Evolutionary conservation across 2,797 vertebrate species (phyloP), one percentile per base, ranked within the genome.

Genomic region (Darevskia mixta): DNA sequence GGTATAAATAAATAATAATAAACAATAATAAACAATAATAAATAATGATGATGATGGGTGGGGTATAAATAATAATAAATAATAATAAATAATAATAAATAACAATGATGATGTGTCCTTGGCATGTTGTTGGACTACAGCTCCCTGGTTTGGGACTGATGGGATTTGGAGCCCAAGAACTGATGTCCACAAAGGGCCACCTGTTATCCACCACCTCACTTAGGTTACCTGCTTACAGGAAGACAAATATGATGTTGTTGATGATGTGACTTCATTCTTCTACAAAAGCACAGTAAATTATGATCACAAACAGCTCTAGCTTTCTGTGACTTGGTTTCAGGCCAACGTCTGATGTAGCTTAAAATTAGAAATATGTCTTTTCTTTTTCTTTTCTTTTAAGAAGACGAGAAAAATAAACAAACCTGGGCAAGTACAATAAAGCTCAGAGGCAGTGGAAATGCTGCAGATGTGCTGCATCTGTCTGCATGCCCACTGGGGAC

Each of bases 401-500:
- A 25, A 35, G 32, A 20, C 25, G 3, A 86, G 15, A 87, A 86
- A 45, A 43, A 83, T 85, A 88, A 66, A 32, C 18, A 23, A 80
- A 32, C 18, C 55, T 92, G 91, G 85, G 92, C 64, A 94, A 94
- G 82, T 75, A 80, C 91, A 38, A 88, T 79, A 89, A 69, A 90
- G 29, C 58, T 91, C 43, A 89, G 86, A 93, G 89, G 87, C 35
- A 79, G 79, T 49, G 92, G 69, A 87, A 49, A 55, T 79, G 58
- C 85, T 94, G 61, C 93, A 94, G 93, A 92, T 95, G 93, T 93
- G 76, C 66, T 89, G 32, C 93, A 94, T 95, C 91, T 97, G 93
- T 89, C 94, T 92, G n/a, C 11, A 88, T 92, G 61, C 88, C 88
- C 92, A 88, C 88, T 89, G 87, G 90, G 89, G 88, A 95, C 77